Conservation (phyloP, 2,113 vertebrate genomes). For the Leptobrachium ailaonicum region DNA sequence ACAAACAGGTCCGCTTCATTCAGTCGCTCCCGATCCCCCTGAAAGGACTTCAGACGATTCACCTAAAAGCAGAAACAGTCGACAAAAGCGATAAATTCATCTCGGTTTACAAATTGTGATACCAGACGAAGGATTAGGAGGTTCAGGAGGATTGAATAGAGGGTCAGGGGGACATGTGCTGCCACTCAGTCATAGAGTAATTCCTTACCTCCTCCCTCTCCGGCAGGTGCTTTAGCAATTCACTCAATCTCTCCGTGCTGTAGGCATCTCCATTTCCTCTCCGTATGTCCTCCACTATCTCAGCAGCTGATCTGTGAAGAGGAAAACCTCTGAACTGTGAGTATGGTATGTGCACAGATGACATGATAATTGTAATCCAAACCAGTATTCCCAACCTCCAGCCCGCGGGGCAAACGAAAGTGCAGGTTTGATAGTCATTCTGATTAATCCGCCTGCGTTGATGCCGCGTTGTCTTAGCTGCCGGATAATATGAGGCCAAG, state of each 20-base stretch:
- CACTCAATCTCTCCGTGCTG: constrained; percentile 69
- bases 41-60: constrained; percentile 64
- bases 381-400: background rate
- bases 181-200: background rate
- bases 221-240: constrained; percentile 73
- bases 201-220: constrained; percentile 70
- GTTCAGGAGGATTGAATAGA: no score
- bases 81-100: background rate
- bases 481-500: no score
- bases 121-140: no score
- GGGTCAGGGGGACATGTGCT: background rate
- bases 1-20: constrained; percentile 76
- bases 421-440: background rate
- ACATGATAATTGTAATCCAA: background rate
- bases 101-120: background rate
- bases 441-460: no score
- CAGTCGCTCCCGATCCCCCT: constrained; percentile 61
- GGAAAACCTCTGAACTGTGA: background rate
- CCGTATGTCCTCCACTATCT: constrained; percentile 65
- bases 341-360: background rate
- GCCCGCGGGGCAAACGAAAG: background rate
- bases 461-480: no score
- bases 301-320: constrained; percentile 60
- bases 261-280: constrained; percentile 60
- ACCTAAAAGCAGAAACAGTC: constrained; percentile 55